Percentiles rank a stretch among this genome's conserved stretches.
Conservation (phyloP, 2,797 vertebrate genomes). For the Anas capensis region DNA sequence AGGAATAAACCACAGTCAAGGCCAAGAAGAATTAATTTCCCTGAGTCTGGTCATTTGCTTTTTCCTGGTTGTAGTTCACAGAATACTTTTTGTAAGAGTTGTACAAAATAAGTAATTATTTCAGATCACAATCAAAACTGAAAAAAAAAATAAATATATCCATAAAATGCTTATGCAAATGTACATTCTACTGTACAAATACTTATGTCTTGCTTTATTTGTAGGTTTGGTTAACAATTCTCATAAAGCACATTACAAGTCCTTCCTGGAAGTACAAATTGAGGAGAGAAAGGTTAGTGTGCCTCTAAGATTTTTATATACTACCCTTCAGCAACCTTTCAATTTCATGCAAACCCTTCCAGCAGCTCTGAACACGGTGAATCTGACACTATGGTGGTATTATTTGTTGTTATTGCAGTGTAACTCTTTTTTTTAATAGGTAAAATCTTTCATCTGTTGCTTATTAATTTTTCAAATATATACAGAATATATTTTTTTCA, state of each 20-base stretch:
- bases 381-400: neutral
- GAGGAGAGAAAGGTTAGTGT: neutral
- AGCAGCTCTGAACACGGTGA: neutral
- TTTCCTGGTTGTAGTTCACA: neutral
- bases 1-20: neutral
- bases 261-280: neutral
- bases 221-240: neutral
- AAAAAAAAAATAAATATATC: neutral
- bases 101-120: neutral
- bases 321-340: neutral
- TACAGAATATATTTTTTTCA: neutral
- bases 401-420: neutral
- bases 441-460: neutral
- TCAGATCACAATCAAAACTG: neutral
- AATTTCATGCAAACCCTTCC: neutral
- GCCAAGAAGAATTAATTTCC: neutral
- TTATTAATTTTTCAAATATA: neutral
- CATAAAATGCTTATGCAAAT: neutral
- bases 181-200: neutral
- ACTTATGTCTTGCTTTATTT: neutral
- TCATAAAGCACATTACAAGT: neutral
- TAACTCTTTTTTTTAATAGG: neutral
- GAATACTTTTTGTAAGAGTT: neutral
- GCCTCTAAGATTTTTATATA: neutral
- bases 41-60: neutral